Percentiles rank a stretch among this genome's conserved stretches.
These are phyloP conservation scores for Paramisgurnus dabryanus DNA, from an alignment of 2,113 vertebrate genomes.

Conservation along the genomic window DNA sequence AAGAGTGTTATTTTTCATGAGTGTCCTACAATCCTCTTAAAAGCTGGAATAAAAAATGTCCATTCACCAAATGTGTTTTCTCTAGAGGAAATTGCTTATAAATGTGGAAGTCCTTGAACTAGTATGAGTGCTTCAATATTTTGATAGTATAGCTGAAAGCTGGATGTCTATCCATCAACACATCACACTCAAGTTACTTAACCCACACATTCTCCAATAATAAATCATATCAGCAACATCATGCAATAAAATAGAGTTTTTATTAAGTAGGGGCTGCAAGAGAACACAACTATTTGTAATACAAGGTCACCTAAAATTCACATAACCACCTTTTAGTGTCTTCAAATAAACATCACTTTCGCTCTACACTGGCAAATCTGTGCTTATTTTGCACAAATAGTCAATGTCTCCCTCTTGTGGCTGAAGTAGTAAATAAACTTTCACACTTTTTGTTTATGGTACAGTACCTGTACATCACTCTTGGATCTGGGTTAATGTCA, in stretches of 20 bases:
- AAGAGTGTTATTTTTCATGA: constrained; percentile 23
- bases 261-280: background rate
- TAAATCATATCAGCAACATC: background rate
- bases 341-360: no score
- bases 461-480: background rate
- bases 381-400: no score
- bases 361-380: no score
- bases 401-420: constrained; percentile 43
- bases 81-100: constrained; percentile 15
- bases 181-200: background rate
- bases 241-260: background rate
- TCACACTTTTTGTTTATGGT: background rate
- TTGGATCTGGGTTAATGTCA: no score
- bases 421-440: background rate
- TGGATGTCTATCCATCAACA: background rate
- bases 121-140: background rate
- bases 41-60: constrained; percentile 17
- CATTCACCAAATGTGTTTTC: constrained; percentile 1
- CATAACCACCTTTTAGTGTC: no score
- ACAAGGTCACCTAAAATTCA: background rate
- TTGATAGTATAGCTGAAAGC: background rate
- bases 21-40: constrained; percentile 4
- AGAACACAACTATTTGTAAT: constrained; percentile 4
- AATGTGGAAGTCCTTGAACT: background rate
- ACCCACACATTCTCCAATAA: no score